These are phyloP conservation scores for Mustela lutreola DNA, from an alignment of 2,113 vertebrate species.

Conservation along the genomic window DNA sequence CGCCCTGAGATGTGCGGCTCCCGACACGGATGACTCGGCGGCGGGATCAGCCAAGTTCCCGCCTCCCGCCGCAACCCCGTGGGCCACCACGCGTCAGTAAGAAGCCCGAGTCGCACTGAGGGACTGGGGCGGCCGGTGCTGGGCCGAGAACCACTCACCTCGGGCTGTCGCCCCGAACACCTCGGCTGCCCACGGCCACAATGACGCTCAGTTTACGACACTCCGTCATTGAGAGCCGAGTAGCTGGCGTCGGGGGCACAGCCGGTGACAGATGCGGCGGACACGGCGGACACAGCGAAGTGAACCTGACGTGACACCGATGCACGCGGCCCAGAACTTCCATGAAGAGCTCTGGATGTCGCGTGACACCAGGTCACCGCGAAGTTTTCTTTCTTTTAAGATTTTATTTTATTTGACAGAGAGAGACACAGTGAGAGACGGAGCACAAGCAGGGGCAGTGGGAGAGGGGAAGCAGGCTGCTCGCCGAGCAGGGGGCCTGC, in stretches of 20 bases:
- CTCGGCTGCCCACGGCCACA: background rate
- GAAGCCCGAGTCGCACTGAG: background rate
- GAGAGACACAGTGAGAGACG: too few relatives aligned
- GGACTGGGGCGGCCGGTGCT: background rate
- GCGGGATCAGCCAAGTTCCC: background rate
- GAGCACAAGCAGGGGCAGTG: too few relatives aligned
- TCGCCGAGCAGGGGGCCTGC: too few relatives aligned
- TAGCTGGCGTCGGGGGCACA: fast-evolving
- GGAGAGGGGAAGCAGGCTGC: too few relatives aligned
- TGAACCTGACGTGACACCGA: too few relatives aligned
- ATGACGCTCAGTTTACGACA: background rate
- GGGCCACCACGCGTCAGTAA: background rate
- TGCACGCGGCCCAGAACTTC: too few relatives aligned
- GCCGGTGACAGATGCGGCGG: background rate
- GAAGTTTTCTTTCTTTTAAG: too few relatives aligned
- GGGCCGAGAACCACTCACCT: background rate
- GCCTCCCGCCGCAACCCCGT: background rate
- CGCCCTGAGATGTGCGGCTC: background rate
- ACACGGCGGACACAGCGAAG: too few relatives aligned
- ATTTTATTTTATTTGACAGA: too few relatives aligned
- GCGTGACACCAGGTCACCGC: too few relatives aligned
- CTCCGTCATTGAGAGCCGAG: background rate
- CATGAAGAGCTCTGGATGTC: too few relatives aligned
- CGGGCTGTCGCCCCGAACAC: fast-evolving
- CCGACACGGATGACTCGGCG: fast-evolving